Evolutionary conservation across 2,888 invertebrate species (phyloP).

Genomic region (Magallana nippona): DNA sequence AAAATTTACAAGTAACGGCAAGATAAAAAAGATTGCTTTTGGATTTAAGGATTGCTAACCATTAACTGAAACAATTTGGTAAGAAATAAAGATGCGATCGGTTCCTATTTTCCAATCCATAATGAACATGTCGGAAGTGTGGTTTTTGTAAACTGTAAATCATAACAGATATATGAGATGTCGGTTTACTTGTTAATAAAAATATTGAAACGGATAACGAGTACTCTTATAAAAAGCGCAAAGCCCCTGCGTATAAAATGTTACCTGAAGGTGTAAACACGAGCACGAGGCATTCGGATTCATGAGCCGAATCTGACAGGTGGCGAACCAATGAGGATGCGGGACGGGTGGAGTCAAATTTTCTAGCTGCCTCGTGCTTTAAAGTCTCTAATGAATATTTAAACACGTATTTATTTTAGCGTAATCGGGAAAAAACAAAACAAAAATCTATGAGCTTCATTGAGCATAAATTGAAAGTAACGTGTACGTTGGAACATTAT

Average conservation of each 20-base stretch:
- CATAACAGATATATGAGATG: background rate
- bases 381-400: background rate
- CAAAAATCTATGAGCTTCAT: conserved; percentile 25
- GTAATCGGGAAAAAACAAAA: conserved; percentile 6
- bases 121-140: too few relatives aligned
- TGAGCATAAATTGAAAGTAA: conserved; percentile 27
- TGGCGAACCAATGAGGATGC: background rate
- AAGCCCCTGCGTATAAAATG: background rate
- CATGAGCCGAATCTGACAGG: conserved; percentile 7
- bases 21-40: background rate
- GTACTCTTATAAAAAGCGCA: too few relatives aligned
- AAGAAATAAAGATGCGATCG: background rate
- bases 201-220: too few relatives aligned
- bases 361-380: background rate
- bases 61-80: background rate
- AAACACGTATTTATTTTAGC: conserved; percentile 23
- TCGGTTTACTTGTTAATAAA: too few relatives aligned
- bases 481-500: conserved; percentile 17
- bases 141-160: background rate
- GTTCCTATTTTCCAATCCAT: too few relatives aligned
- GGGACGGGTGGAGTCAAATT: background rate
- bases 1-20: background rate
- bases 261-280: conserved; percentile 15
- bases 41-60: background rate
- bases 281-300: background rate